phyloP scores from a whole-genome alignment of 2,888 invertebrate genomes.

The Neria commutata region DNA sequence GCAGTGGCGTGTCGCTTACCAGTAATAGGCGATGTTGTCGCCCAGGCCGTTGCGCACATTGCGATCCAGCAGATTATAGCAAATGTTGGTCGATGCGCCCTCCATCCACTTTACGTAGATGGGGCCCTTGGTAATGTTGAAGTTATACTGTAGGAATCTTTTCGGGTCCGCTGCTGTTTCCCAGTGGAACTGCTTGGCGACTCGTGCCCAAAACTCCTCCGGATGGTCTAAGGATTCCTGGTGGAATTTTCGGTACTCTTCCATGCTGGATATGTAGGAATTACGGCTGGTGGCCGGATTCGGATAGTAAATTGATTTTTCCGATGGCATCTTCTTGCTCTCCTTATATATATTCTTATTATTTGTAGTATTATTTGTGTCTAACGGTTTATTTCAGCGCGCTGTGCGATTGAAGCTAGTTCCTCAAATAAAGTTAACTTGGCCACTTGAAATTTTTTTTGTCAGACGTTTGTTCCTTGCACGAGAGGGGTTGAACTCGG shows the following conservation, averaged over 20 bases:
- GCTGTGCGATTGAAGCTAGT: too few relatives aligned
- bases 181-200: slow-evolving; percentile 94
- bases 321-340: slow-evolving; percentile 65
- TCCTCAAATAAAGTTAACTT: too few relatives aligned
- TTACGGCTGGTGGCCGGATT: slow-evolving; percentile 65
- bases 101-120: slow-evolving; percentile 95
- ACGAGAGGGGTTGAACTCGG: too few relatives aligned
- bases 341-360: too few relatives aligned
- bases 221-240: slow-evolving; percentile 86
- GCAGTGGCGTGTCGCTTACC: slow-evolving; percentile 85
- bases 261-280: slow-evolving; percentile 72
- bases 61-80: slow-evolving; percentile 93
- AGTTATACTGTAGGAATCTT: slow-evolving; percentile 88
- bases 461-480: too few relatives aligned
- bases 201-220: slow-evolving; percentile 89
- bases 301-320: slow-evolving; percentile 67
- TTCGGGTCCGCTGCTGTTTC: slow-evolving; percentile 76
- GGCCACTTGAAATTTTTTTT: too few relatives aligned
- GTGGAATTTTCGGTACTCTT: slow-evolving; percentile 83
- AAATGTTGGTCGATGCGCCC: slow-evolving; percentile 92
- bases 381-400: too few relatives aligned
- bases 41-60: slow-evolving; percentile 88
- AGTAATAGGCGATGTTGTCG: slow-evolving; percentile 91
- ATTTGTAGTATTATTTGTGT: too few relatives aligned
- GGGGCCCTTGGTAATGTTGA: slow-evolving; percentile 85